These are phyloP conservation scores for Dolichomitus sp. DNA, from an alignment of 2,888 invertebrate species.

Conservation along the genomic window DNA sequence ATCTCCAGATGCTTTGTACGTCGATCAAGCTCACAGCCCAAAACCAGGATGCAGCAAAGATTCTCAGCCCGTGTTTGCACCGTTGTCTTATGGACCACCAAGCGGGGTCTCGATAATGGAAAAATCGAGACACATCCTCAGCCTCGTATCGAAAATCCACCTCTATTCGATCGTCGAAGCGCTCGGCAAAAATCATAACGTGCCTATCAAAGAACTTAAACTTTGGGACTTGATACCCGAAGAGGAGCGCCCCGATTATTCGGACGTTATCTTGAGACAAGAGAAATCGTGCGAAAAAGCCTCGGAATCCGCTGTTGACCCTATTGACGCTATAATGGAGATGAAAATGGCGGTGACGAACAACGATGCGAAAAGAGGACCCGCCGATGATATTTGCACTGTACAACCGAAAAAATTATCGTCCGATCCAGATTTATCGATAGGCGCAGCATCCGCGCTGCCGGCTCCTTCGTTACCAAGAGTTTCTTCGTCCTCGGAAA, in stretches of 20 bases:
- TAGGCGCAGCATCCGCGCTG: neutral
- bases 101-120: slow-evolving; percentile 30
- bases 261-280: neutral
- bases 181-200: slow-evolving; percentile 56
- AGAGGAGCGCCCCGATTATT: slow-evolving; percentile 43
- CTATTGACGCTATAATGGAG: neutral
- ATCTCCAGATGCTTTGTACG: neutral
- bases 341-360: neutral
- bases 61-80: slow-evolving; percentile 26
- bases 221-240: slow-evolving; percentile 75
- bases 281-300: neutral
- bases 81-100: neutral
- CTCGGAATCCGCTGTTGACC: neutral
- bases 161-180: slow-evolving; percentile 49
- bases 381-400: slow-evolving; percentile 56
- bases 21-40: slow-evolving; percentile 58
- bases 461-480: neutral
- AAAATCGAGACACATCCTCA: slow-evolving; percentile 57
- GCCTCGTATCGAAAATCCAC: slow-evolving; percentile 65
- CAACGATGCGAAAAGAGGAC: slow-evolving; percentile 36
- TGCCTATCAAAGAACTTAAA: slow-evolving; percentile 68
- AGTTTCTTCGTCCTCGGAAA: neutral
- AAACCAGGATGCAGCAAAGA: slow-evolving; percentile 77
- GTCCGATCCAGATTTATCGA: slow-evolving; percentile 7
- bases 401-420: slow-evolving; percentile 52